Evolutionary conservation across 1,140 invertebrate genomes (phyloP), one percentile per base, ranked within the genome.

Genomic region (Akabosia matsudoensis): DNA sequence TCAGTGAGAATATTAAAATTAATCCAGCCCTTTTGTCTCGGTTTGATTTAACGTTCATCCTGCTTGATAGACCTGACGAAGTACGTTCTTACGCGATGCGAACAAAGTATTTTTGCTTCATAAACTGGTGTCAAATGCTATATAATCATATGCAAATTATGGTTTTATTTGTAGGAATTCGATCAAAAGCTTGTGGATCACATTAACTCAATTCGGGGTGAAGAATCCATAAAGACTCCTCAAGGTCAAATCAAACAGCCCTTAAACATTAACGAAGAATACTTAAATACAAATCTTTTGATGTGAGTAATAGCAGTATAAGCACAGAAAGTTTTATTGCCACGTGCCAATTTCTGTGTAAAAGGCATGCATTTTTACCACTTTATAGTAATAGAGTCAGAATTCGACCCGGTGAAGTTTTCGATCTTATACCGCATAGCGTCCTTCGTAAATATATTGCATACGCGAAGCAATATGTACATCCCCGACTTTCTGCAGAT

Each of bases 1-100:
- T 98, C 0, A 87, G 90, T 4, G 94, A 97, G 86, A 98, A 98
- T 86, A 88, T 98, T 71, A 93, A 92, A 85, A 90, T 98, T 78
- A 91, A 90, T 77, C 89, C 91, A 31, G 90, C 96, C 1, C 86
- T 98, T 67, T 84, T 98, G 1, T 97, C 94, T 2, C 87, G 96
- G 85, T 98, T 98, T 86, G 96, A 98, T 87, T 86, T 98, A 54
- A 90, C 97, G 51, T 98, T 97, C 84, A 91, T 98, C 73, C 86
- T 98, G 13, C 83, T 97, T 10, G 97, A 98, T 86, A 88, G 90
- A 83, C 92, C 95, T 22, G 89, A 95, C 86, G 89, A 88, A 86
- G 91, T 89, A 84, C 83, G 56, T 82, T 70, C n/a, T n/a, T n/a
- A n/a, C n/a, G n/a, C n/a, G n/a, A n/a, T n/a, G n/a, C n/a, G n/a